These are phyloP conservation scores for Cinclus mexicanus DNA, from an alignment of 2,113 vertebrate genomes.

Conservation along the genomic window DNA sequence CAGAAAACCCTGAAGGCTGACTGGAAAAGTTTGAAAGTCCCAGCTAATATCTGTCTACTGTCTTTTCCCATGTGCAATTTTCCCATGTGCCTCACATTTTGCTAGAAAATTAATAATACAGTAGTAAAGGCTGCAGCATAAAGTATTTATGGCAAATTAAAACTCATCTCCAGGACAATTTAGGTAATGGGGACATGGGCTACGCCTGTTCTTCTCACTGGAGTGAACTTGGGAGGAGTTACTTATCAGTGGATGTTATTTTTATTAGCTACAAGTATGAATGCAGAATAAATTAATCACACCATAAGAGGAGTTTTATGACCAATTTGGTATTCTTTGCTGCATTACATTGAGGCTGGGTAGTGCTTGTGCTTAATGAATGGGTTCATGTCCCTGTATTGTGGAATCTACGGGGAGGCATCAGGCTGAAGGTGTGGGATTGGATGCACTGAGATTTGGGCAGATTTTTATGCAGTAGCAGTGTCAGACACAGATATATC, in stretches of 20 bases:
- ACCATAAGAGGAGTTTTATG: not conserved
- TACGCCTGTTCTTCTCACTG: slow-evolving; percentile 9
- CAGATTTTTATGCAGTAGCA: not conserved
- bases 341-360: not conserved
- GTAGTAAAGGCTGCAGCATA: slow-evolving; percentile 41
- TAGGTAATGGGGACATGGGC: not conserved
- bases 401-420: not conserved
- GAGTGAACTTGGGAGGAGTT: not conserved
- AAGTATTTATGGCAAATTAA: slow-evolving; percentile 65
- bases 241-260: slow-evolving; percentile 1
- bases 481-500: not conserved
- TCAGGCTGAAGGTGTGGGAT: not conserved
- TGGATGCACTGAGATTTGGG: not conserved
- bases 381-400: not conserved
- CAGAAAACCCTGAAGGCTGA: slow-evolving; percentile 9
- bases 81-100: not conserved
- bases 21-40: not conserved
- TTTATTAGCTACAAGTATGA: slow-evolving; percentile 9
- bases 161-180: slow-evolving; percentile 34
- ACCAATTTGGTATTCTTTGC: slow-evolving; percentile 18
- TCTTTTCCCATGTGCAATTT: slow-evolving; percentile 10
- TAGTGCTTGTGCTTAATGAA: not conserved
- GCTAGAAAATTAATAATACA: slow-evolving; percentile 58
- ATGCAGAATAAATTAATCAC: slow-evolving; percentile 32
- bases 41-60: not conserved